phyloP scores from a whole-genome alignment of 1,140 invertebrate species.

The Tetragonula clypearis region DNA sequence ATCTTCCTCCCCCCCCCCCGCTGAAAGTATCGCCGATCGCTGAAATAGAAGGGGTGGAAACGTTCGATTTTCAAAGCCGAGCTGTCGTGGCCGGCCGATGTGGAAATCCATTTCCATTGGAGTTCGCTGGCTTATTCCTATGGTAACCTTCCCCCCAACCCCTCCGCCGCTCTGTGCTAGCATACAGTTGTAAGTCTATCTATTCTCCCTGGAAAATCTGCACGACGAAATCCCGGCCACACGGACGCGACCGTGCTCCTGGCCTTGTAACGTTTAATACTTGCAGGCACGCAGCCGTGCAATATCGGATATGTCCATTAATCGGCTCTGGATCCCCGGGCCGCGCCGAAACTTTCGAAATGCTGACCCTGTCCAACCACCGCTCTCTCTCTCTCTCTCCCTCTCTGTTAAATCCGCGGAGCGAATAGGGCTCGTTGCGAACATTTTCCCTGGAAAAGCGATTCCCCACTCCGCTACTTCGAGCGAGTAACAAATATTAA shows the following conservation, averaged over 20 bases:
- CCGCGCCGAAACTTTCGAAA: conserved; percentile 43
- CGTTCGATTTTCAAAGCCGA: conserved; percentile 42
- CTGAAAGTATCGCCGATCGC: not conserved
- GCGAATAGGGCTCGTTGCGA: not conserved
- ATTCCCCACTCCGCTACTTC: not conserved
- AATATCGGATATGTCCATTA: conserved; percentile 58
- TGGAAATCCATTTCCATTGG: conserved; percentile 68
- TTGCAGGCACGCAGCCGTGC: conserved; percentile 48
- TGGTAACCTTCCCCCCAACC: conserved; percentile 59
- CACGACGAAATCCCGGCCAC: not conserved
- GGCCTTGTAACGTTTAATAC: conserved; percentile 57
- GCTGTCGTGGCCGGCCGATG: conserved; percentile 37
- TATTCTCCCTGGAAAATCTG: conserved; percentile 57
- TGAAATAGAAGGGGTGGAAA: not conserved
- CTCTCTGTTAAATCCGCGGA: not conserved
- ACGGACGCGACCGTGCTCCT: conserved; percentile 24
- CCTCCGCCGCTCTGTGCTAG: not conserved
- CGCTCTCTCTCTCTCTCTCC: no score
- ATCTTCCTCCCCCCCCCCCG: no score
- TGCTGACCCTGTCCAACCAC: conserved; percentile 16
- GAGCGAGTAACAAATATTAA: not conserved
- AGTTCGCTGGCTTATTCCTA: conserved; percentile 66
- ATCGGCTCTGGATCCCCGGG: conserved; percentile 47
- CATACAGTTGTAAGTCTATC: conserved; percentile 45
- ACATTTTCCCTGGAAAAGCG: not conserved